Conservation (phyloP, 2,797 vertebrate species). For the Enteromius trimaculatus region DNA sequence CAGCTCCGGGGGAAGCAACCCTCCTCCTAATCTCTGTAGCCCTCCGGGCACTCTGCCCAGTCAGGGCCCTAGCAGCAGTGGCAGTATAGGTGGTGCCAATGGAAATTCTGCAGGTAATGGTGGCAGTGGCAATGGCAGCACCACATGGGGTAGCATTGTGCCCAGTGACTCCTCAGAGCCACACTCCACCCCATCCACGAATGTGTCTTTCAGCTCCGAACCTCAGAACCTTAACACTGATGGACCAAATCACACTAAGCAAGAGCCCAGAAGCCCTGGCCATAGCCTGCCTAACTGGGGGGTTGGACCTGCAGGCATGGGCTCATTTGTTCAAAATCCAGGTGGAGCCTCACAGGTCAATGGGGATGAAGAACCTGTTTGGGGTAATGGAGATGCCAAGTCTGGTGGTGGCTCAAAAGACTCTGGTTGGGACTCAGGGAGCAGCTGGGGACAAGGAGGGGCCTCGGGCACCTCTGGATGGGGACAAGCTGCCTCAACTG, state of each 20-base stretch:
- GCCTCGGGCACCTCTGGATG: constrained; percentile 75
- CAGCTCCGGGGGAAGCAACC: constrained; percentile 90
- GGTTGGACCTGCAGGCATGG: constrained; percentile 64
- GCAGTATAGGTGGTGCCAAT: constrained; percentile 74
- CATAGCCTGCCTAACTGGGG: constrained; percentile 92
- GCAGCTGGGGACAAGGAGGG: constrained; percentile 85
- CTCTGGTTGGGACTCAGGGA: constrained; percentile 84
- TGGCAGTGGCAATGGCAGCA: constrained; percentile 82
- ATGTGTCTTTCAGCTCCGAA: constrained; percentile 98
- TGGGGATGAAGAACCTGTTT: constrained; percentile 87
- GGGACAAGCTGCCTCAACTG: constrained; percentile 73
- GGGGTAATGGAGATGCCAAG: constrained; percentile 87
- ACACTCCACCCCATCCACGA: constrained; percentile 89
- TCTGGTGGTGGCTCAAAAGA: constrained; percentile 87
- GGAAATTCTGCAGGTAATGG: constrained; percentile 86
- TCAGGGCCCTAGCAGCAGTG: constrained; percentile 58
- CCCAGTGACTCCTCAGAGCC: constrained; percentile 82
- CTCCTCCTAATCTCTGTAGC: constrained; percentile 76
- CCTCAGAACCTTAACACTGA: constrained; percentile 99
- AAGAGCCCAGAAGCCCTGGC: constrained; percentile 80
- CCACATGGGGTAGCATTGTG: constrained; percentile 91
- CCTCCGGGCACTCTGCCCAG: constrained; percentile 56
- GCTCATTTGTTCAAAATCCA: constrained; percentile 88
- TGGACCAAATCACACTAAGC: constrained; percentile 98
- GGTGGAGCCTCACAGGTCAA: constrained; percentile 87